Percentiles rank a stretch among this genome's conserved stretches.
Evolutionary conservation across 2,888 invertebrate genomes (phyloP).

Genomic region (Masnerella sp.): DNA sequence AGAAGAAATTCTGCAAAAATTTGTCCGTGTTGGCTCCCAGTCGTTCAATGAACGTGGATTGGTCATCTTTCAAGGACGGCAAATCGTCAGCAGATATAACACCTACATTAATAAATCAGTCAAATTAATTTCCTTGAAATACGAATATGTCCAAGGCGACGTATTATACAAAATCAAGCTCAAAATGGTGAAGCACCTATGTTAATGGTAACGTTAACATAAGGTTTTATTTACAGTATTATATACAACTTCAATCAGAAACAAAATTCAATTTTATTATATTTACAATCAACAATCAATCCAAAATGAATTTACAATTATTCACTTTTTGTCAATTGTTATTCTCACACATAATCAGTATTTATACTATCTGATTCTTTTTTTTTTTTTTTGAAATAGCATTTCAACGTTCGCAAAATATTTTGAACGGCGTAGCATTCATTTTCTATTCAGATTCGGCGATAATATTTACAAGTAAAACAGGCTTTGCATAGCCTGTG

Average conservation of each 20-base stretch:
- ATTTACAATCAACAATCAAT: background rate
- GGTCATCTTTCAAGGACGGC: conserved; percentile 77
- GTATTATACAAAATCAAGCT: conserved; percentile 19
- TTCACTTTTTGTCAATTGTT: no score
- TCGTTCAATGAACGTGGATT: conserved; percentile 85
- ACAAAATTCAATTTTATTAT: no score
- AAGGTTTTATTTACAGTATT: conserved; percentile 1
- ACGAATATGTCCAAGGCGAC: conserved; percentile 1
- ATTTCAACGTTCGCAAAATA: background rate
- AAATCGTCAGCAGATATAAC: conserved; percentile 74
- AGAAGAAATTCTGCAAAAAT: conserved; percentile 86
- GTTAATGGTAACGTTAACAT: conserved; percentile 1
- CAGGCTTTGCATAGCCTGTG: background rate
- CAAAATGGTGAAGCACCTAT: conserved; percentile 9
- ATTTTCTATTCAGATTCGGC: conserved; percentile 2
- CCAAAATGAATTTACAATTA: background rate
- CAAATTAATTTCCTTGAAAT: conserved; percentile 12
- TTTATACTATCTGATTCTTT: no score
- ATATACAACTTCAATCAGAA: no score
- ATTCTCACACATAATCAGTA: no score
- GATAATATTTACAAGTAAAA: conserved; percentile 10
- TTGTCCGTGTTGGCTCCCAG: conserved; percentile 88
- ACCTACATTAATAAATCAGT: conserved; percentile 64
- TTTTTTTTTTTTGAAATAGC: no score
- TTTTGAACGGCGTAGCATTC: no score